A percentile compares a stretch with the other conserved stretches of the same genome.
These are phyloP conservation scores for Cheilosia variabilis DNA, from an alignment of 2,888 invertebrate genomes.

Conservation along the genomic window DNA sequence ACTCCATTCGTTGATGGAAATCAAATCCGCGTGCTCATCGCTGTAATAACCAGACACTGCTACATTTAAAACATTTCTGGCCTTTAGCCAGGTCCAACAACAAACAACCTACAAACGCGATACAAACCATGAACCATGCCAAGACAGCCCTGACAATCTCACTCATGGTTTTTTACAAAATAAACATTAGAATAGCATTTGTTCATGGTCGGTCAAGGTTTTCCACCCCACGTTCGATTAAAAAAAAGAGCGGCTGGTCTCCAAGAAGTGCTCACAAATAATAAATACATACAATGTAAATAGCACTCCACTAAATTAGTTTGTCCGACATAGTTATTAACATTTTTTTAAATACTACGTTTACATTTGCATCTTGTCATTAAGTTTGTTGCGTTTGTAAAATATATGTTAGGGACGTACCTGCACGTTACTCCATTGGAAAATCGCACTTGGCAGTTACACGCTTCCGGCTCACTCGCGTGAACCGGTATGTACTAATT, in stretches of 20 bases:
- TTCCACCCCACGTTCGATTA: background rate
- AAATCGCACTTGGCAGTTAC: slow-evolving; percentile 23
- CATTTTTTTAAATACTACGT: no score
- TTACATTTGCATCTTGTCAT: background rate
- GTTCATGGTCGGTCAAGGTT: background rate
- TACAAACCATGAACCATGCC: background rate
- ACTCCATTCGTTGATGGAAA: no score
- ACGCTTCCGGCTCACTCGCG: slow-evolving; percentile 16
- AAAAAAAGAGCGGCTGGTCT: background rate
- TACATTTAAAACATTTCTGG: no score
- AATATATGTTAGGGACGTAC: no score
- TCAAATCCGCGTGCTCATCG: no score
- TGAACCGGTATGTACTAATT: background rate
- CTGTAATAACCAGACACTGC: no score
- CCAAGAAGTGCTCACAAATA: background rate
- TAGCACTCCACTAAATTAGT: slow-evolving; percentile 21
- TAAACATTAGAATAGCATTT: no score
- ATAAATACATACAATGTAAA: no score
- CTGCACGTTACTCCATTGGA: slow-evolving; percentile 4
- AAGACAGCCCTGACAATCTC: background rate
- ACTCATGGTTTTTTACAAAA: background rate
- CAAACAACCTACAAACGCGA: background rate
- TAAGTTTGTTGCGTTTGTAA: background rate
- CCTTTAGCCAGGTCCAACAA: no score
- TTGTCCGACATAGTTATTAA: background rate